Conservation (phyloP, 2,888 invertebrate species). For the Cheilosia variabilis region DNA sequence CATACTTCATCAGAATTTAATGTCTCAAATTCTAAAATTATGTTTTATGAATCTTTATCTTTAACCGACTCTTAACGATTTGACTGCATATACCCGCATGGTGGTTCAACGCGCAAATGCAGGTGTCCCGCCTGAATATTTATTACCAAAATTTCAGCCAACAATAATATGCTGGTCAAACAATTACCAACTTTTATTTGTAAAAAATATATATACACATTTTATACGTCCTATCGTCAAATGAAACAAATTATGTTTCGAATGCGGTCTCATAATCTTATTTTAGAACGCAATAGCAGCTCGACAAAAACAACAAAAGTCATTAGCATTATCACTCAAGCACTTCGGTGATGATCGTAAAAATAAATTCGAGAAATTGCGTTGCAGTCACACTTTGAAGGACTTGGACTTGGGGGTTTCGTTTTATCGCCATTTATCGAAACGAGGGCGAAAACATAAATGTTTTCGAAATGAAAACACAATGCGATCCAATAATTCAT, state of each 20-base stretch:
- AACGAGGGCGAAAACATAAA: constrained; percentile 56
- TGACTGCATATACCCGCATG: too few species aligned
- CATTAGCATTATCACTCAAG: constrained; percentile 61
- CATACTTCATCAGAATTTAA: too few species aligned
- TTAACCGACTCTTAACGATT: too few species aligned
- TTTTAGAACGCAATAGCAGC: constrained; percentile 15
- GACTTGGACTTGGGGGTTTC: constrained; percentile 54
- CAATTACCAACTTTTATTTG: too few species aligned
- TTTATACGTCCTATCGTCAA: neutral
- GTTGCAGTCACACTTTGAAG: constrained; percentile 49
- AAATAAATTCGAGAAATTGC: constrained; percentile 37
- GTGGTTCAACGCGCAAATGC: too few species aligned
- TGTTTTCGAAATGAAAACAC: constrained; percentile 38
- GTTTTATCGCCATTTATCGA: constrained; percentile 53
- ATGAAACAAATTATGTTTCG: constrained; percentile 17
- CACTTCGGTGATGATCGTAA: constrained; percentile 54
- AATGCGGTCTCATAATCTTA: constrained; percentile 5
- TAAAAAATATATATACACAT: neutral
- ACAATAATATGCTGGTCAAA: too few species aligned
- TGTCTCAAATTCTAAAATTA: too few species aligned
- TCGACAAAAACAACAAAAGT: constrained; percentile 21
- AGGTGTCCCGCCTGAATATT: too few species aligned
- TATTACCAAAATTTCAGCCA: too few species aligned
- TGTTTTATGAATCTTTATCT: too few species aligned
- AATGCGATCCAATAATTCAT: constrained; percentile 40